Evolutionary conservation across 2,888 invertebrate species (phyloP).

Genomic region (Drosophila algonquin): DNA sequence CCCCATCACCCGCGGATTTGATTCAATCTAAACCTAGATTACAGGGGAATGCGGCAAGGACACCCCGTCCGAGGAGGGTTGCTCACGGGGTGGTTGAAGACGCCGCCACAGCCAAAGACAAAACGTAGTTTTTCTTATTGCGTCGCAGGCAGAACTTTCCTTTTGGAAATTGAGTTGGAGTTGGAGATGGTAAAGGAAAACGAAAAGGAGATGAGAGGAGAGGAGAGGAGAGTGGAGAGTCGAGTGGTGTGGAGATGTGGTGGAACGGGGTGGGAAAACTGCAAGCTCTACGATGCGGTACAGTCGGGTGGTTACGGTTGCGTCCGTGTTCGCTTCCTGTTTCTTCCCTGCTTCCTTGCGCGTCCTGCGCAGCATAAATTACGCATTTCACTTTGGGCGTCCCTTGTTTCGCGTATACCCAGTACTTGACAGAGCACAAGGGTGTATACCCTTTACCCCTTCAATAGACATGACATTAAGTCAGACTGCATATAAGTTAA

Average conservation of each 20-base stretch:
- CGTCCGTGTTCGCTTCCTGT: slow-evolving; percentile 15
- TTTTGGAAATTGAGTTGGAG: slow-evolving; percentile 38
- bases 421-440: not conserved
- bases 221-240: not conserved
- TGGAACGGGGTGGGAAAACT: slow-evolving; percentile 33
- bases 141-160: slow-evolving; percentile 58
- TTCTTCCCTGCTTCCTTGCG: slow-evolving; percentile 24
- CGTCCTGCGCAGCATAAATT: slow-evolving; percentile 76
- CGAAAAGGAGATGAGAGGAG: not conserved
- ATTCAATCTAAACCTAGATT: slow-evolving; percentile 66
- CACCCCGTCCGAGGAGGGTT: slow-evolving; percentile 31
- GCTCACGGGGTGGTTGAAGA: slow-evolving; percentile 55
- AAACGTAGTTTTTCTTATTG: slow-evolving; percentile 77
- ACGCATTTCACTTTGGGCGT: slow-evolving; percentile 65
- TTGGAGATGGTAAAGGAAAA: slow-evolving; percentile 1
- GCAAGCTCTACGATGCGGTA: slow-evolving; percentile 36
- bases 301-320: slow-evolving; percentile 45
- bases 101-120: slow-evolving; percentile 40
- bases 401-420: slow-evolving; percentile 22
- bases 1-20: slow-evolving; percentile 26
- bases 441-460: slow-evolving; percentile 18
- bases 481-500: too few species aligned
- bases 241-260: too few species aligned
- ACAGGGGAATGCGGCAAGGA: slow-evolving; percentile 38
- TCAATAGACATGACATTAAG: too few species aligned